A percentile compares a stretch with the other conserved stretches of the same genome.
These are phyloP conservation scores for Ivindomyrus marchei DNA, from an alignment of 2,113 vertebrate species.

Conservation along the genomic window DNA sequence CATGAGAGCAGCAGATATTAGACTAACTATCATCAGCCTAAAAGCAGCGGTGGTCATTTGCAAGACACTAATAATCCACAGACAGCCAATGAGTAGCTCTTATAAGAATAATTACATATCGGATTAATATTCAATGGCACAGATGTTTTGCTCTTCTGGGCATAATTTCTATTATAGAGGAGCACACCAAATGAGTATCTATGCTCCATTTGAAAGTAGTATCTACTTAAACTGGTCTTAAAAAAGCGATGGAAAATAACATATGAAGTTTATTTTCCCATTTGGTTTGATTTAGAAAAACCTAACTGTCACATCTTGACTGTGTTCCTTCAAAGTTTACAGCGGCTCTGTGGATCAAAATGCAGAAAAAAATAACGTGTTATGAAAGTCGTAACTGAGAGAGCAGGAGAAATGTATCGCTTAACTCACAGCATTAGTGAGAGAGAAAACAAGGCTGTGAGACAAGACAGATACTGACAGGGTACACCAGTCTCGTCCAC, in stretches of 20 bases:
- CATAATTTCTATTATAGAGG: background rate
- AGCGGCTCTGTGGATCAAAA: background rate
- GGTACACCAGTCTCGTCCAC: background rate
- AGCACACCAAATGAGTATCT: background rate
- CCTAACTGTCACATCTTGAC: background rate
- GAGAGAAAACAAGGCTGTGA: background rate
- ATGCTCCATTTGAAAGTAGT: background rate
- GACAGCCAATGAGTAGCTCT: background rate
- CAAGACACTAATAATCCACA: background rate
- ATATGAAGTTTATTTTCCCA: background rate
- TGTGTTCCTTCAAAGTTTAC: background rate
- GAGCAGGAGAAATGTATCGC: background rate
- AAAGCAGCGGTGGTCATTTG: background rate
- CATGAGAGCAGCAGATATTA: background rate
- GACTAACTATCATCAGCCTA: background rate
- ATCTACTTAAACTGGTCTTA: background rate
- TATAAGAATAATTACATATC: background rate
- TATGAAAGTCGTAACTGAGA: background rate
- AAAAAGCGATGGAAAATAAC: background rate
- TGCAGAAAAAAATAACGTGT: background rate
- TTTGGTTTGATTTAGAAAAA: background rate
- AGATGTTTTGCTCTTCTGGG: background rate
- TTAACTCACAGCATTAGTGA: background rate
- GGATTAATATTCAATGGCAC: background rate
- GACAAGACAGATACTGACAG: background rate